Evolutionary conservation across 1,140 invertebrate species (phyloP).

Genomic region (Caenorhabditis latens): DNA sequence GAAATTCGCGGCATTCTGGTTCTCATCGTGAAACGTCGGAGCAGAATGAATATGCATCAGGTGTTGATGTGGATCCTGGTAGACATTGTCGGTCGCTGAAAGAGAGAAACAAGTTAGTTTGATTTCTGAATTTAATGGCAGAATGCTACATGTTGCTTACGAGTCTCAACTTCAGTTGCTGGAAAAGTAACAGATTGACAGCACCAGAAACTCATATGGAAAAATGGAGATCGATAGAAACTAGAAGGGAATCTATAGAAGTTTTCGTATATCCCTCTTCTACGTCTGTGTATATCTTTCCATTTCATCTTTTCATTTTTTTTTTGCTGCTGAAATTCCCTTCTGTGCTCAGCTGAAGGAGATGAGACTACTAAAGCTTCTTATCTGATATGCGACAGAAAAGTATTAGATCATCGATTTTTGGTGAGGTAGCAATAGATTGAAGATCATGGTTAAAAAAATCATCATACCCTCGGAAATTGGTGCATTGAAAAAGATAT

Average conservation of each 20-base stretch:
- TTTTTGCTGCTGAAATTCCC: too few species aligned
- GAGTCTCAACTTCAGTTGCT: neutral
- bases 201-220: neutral
- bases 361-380: too few species aligned
- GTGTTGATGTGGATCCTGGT: slow-evolving; percentile 36
- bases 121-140: neutral
- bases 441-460: too few species aligned
- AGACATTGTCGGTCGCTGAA: slow-evolving; percentile 40
- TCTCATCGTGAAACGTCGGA: slow-evolving; percentile 6
- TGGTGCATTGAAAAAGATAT: too few species aligned
- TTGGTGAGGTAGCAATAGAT: neutral
- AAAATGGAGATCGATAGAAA: neutral
- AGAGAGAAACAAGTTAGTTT: neutral
- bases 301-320: too few species aligned
- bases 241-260: neutral
- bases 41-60: slow-evolving; percentile 28
- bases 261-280: neutral
- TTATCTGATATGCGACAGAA: too few species aligned
- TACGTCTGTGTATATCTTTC: too few species aligned
- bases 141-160: too few species aligned
- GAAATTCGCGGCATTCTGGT: neutral
- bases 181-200: neutral
- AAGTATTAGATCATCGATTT: neutral
- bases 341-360: too few species aligned
- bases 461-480: too few species aligned